Conservation (phyloP, 2,888 invertebrate species). For the Hanleya hanleyi region DNA sequence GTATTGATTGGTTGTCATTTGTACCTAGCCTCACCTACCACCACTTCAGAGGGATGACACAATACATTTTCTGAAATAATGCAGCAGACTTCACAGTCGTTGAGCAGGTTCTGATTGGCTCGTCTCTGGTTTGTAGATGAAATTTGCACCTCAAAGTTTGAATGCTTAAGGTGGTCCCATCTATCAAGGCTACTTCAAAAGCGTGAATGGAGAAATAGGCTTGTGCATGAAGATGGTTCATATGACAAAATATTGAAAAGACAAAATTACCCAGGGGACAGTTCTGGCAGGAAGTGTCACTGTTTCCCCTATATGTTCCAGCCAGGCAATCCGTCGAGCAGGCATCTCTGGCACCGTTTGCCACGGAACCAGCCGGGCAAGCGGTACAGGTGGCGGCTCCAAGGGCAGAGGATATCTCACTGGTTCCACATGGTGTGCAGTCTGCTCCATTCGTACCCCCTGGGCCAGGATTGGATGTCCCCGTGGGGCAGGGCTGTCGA, state of each 20-base stretch:
- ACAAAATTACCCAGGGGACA: constrained; percentile 56
- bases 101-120: no score
- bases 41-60: no score
- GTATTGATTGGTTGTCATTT: no score
- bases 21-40: no score
- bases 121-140: no score
- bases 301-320: constrained; percentile 48
- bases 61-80: no score
- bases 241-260: background rate
- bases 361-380: constrained; percentile 53
- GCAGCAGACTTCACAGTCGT: no score
- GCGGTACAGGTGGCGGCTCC: constrained; percentile 16
- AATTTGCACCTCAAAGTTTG: no score
- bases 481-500: background rate
- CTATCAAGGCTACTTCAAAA: no score
- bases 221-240: no score
- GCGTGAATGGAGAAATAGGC: no score
- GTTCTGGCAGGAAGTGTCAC: constrained; percentile 45
- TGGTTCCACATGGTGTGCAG: background rate
- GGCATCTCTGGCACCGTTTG: constrained; percentile 43
- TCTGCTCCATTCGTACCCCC: background rate
- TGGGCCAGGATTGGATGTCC: background rate
- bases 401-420: background rate
- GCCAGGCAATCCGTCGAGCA: constrained; percentile 51
- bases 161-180: no score